phyloP scores from a whole-genome alignment of 92 coral and sea anemone genomes.

The Porites evermanni region DNA sequence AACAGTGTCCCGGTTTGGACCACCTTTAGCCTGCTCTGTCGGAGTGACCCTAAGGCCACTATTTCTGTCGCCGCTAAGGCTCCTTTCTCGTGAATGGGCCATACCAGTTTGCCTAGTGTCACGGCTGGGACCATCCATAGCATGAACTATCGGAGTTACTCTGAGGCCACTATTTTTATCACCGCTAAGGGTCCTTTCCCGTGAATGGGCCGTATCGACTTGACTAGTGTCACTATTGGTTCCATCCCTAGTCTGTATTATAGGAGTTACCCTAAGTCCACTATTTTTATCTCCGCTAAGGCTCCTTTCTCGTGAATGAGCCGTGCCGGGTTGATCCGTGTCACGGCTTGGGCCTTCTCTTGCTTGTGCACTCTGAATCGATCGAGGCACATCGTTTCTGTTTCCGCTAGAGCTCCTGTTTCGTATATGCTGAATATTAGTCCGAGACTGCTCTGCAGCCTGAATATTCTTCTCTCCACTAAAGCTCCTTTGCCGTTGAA shows the following conservation, averaged over 20 bases:
- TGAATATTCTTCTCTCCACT: slow-evolving; percentile 16
- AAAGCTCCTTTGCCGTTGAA: slow-evolving; percentile 32
- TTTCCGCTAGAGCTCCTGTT: slow-evolving; percentile 25
- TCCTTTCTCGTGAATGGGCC: slow-evolving; percentile 26
- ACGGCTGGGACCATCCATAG: slow-evolving; percentile 18
- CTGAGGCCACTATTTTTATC: slow-evolving; percentile 9
- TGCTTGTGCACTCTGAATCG: not conserved
- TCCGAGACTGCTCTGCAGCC: slow-evolving; percentile 1
- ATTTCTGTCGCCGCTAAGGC: slow-evolving; percentile 29
- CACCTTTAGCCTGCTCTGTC: not conserved
- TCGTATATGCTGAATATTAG: slow-evolving; percentile 28
- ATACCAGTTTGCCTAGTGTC: slow-evolving; percentile 9
- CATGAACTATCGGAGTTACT: not conserved
- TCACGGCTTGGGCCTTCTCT: slow-evolving; percentile 31
- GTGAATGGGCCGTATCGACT: too few relatives aligned
- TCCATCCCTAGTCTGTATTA: not conserved
- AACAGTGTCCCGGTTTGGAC: not conserved
- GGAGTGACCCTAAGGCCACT: slow-evolving; percentile 3
- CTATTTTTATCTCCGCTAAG: slow-evolving; percentile 19
- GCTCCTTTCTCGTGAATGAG: slow-evolving; percentile 32
- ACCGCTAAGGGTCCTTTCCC: slow-evolving; percentile 32
- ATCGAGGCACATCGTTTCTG: slow-evolving; percentile 10
- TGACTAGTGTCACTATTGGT: not conserved
- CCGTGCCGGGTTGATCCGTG: not conserved
- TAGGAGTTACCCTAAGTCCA: not conserved